Conservation (phyloP, 1,140 invertebrate species). For the Chironomus tepperi region DNA sequence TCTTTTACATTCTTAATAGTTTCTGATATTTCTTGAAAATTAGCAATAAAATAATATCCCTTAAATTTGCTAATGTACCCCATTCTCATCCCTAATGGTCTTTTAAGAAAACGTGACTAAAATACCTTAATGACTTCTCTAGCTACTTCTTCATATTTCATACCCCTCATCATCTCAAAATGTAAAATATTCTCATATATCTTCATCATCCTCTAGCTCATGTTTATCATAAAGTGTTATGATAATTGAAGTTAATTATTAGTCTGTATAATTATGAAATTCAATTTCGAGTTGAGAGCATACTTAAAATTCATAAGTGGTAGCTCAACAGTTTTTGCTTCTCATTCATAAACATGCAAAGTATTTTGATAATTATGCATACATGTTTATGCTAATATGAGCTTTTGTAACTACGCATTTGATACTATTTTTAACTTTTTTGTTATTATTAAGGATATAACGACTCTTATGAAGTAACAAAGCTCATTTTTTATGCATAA, state of each 20-base stretch:
- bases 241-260: constrained; percentile 1
- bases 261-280: neutral
- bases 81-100: neutral
- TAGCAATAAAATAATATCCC: too few species aligned
- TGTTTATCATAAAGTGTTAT: neutral
- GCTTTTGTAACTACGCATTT: too few species aligned
- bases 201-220: neutral
- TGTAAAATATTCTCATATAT: neutral
- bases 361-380: neutral
- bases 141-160: neutral
- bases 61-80: too few species aligned
- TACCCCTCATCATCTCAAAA: neutral
- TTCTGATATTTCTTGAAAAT: too few species aligned
- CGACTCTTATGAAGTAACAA: too few species aligned
- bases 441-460: too few species aligned
- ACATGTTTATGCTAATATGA: neutral
- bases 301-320: neutral
- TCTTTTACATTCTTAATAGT: too few species aligned
- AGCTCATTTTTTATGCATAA: too few species aligned
- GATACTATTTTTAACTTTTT: too few species aligned
- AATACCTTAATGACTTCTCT: neutral
- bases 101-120: neutral
- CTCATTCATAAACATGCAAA: too few species aligned
- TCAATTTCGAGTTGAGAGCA: neutral
- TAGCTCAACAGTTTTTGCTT: neutral